Conservation (phyloP, 23 tunicate species). For the Ciona savignyi region DNA sequence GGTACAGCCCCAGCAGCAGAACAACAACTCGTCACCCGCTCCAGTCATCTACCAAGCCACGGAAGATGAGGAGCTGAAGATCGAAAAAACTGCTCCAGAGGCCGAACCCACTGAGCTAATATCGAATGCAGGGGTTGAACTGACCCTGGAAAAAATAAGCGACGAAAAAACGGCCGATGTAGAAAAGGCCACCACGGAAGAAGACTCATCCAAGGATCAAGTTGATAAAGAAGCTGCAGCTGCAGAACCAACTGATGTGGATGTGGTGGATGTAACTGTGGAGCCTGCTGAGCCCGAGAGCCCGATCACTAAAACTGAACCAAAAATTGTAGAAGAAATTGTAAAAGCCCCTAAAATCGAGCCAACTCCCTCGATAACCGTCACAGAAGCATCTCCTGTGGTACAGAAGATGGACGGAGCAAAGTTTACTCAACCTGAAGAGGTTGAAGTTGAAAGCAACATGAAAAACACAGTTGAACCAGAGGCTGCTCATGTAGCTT, state of each 20-base stretch:
- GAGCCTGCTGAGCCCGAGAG: not conserved
- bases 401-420: not conserved
- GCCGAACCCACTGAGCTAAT: not conserved
- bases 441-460: too few species aligned
- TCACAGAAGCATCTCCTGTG: not conserved
- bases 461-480: too few species aligned
- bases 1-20: not conserved
- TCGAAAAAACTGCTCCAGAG: not conserved
- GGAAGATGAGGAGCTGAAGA: not conserved
- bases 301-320: not conserved
- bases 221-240: not conserved
- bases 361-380: not conserved
- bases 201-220: not conserved
- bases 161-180: not conserved
- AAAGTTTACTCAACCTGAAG: too few species aligned
- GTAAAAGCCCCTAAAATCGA: not conserved
- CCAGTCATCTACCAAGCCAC: not conserved
- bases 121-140: not conserved
- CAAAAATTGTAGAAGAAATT: not conserved
- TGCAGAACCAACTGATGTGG: not conserved
- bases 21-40: not conserved
- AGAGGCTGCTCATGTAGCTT: too few species aligned
- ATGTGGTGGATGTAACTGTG: not conserved
- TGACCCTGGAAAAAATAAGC: not conserved
- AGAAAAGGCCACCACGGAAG: not conserved